Conservation (phyloP, 2,113 vertebrate genomes). For the Dascyllus trimaculatus region DNA sequence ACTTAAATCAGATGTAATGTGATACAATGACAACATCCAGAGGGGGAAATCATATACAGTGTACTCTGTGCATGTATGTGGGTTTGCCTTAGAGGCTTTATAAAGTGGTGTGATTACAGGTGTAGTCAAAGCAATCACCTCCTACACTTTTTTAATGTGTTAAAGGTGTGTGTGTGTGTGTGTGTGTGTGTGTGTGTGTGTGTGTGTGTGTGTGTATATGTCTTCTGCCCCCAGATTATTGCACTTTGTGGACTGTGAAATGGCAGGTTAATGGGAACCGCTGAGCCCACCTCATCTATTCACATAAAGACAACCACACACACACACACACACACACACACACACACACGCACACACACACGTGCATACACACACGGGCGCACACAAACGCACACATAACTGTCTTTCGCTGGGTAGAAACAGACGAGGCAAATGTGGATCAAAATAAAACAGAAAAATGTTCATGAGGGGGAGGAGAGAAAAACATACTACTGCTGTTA, state of each 20-base stretch:
- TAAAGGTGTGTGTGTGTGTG: conserved; percentile 16
- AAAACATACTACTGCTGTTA: background rate
- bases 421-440: conserved; percentile 23
- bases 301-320: conserved; percentile 32
- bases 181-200: conserved; percentile 2
- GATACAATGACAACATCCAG: conserved; percentile 44
- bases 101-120: conserved; percentile 61
- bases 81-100: conserved; percentile 17
- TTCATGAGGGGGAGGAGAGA: background rate
- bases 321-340: background rate
- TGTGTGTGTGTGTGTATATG: conserved; percentile 11
- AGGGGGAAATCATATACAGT: conserved; percentile 19
- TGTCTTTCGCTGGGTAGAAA: background rate
- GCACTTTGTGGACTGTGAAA: conserved; percentile 74
- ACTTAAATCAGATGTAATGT: conserved; percentile 54
- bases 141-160: conserved; percentile 48
- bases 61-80: conserved; percentile 8
- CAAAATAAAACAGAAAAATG: conserved; percentile 9
- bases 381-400: background rate
- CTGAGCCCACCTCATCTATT: conserved; percentile 50
- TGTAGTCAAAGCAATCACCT: conserved; percentile 61
- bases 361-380: background rate
- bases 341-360: conserved; percentile 2
- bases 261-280: conserved; percentile 59
- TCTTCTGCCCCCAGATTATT: conserved; percentile 51